Conservation (phyloP, 2,113 vertebrate genomes). For the Labeo rohita region DNA sequence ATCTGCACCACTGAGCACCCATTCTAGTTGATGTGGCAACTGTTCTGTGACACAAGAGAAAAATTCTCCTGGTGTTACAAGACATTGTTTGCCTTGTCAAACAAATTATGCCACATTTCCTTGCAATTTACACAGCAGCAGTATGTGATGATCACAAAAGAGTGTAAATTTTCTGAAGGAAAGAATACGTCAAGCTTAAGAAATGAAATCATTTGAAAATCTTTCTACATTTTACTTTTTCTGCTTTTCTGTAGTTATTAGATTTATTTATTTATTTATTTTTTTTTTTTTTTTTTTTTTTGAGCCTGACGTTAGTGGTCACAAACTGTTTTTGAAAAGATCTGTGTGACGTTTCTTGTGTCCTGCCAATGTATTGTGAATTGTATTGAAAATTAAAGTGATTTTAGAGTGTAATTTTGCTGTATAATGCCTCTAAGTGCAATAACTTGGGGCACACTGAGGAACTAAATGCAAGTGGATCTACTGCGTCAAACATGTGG, state of each 20-base stretch:
- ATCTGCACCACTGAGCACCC: slow-evolving; percentile 69
- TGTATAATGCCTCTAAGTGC: not conserved
- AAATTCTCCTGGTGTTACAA: slow-evolving; percentile 3
- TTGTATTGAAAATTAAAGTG: not conserved
- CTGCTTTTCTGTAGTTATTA: not conserved
- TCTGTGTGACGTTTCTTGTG: not conserved
- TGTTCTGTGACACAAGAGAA: slow-evolving; percentile 30
- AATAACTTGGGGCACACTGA: not conserved
- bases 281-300: no score
- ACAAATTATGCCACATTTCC: slow-evolving; percentile 17
- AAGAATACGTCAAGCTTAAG: not conserved
- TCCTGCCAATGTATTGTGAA: not conserved
- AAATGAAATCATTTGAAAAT: not conserved
- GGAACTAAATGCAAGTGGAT: not conserved
- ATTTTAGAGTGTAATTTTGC: not conserved
- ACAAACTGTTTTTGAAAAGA: not conserved
- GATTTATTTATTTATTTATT: no score
- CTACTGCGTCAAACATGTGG: not conserved
- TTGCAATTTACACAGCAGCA: not conserved
- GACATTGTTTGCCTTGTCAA: slow-evolving; percentile 24
- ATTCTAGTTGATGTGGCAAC: slow-evolving; percentile 66
- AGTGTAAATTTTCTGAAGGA: not conserved
- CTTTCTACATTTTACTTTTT: not conserved
- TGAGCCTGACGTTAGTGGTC: not conserved
- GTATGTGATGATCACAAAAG: not conserved